Base-by-base conservation (phyloP, 2,113 vertebrate genomes). In the Chroicocephalus ridibundus region DNA sequence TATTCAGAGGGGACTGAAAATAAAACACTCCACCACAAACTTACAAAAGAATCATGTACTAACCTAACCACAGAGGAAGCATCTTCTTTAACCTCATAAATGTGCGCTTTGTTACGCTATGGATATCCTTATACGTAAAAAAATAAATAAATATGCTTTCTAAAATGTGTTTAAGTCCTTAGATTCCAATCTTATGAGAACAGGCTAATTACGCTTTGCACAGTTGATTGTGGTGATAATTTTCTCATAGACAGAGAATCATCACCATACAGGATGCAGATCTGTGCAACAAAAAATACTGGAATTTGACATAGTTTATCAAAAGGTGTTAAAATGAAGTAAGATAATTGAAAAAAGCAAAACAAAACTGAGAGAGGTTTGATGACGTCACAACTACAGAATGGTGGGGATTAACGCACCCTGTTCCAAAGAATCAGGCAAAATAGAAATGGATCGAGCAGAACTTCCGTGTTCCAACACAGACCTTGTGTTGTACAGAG, bases 1-100 rank as follows among this genome's bases (percentile, higher is more conserved):
- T 91, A 65, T 94, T 90, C 89, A 80, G 49, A 46, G 15, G 83
- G 58, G 75, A 94, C 88, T 36, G 57, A 76, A 64, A 88, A 94
- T 65, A 76, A 76, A 94, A 75, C 9, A 77, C 32, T 79, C 65
- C 89, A 57, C 49, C 54, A 85, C 69, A 95, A 85, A 58, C 26
- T 77, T 69, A 46, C 3, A 57, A 38, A 75, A 86, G 51, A 86
- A 87, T 65, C 49, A 36, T 16, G 25, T 47, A 54, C 22, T 54
- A 82, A 65, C 22, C 42, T 47, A 92, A 84, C 27, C 44, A 79
- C 54, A 82, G 70, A 77, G 29, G n/a, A 87, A 88, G 25, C 20
- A 72, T 47, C n/a, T 75, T 79, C 47, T 85, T 84, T 77, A 87
- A 64, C 29, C 20, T 77, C 40, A 32, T 47, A 91, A 69, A 46